Evolutionary conservation across 2,797 vertebrate genomes (phyloP).

Genomic region (Pagetopsis macropterus): DNA sequence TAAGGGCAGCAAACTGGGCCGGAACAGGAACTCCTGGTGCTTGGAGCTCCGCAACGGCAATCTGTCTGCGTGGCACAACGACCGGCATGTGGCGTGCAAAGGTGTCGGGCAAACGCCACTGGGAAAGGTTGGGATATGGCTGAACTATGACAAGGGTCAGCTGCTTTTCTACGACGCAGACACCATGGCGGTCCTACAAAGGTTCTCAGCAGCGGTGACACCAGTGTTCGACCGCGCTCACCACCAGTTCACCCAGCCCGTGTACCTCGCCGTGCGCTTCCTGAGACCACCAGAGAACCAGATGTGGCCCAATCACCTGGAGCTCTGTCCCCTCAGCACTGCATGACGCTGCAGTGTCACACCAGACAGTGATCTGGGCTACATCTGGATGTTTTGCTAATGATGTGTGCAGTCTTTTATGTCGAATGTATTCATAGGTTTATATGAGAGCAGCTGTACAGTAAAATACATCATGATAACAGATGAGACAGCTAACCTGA

Average conservation of each 20-base stretch:
- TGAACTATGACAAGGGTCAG: slow-evolving; percentile 77
- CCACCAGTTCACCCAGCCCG: slow-evolving; percentile 81
- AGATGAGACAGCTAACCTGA: slow-evolving; percentile 83
- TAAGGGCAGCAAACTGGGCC: slow-evolving; percentile 78
- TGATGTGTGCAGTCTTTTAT: neutral
- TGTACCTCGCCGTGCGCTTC: slow-evolving; percentile 78
- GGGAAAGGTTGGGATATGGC: slow-evolving; percentile 74
- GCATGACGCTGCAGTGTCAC: neutral
- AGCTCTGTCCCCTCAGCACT: slow-evolving; percentile 61
- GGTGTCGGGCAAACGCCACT: slow-evolving; percentile 25
- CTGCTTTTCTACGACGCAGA: slow-evolving; percentile 78
- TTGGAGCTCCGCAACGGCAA: slow-evolving; percentile 72
- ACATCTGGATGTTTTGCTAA: neutral
- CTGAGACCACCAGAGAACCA: slow-evolving; percentile 65
- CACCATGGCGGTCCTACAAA: slow-evolving; percentile 77
- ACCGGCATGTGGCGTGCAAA: slow-evolving; percentile 65
- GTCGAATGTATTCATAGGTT: neutral
- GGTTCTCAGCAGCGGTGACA: slow-evolving; percentile 70
- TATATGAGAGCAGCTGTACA: neutral
- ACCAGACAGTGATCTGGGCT: neutral
- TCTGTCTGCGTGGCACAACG: slow-evolving; percentile 80
- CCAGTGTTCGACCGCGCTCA: slow-evolving; percentile 77
- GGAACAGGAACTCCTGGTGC: slow-evolving; percentile 83
- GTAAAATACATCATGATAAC: neutral
- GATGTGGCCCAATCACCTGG: slow-evolving; percentile 71